Evolutionary conservation across 2,888 invertebrate species (phyloP), one percentile per base, ranked within the genome.

Genomic region (Hyles lineata): DNA sequence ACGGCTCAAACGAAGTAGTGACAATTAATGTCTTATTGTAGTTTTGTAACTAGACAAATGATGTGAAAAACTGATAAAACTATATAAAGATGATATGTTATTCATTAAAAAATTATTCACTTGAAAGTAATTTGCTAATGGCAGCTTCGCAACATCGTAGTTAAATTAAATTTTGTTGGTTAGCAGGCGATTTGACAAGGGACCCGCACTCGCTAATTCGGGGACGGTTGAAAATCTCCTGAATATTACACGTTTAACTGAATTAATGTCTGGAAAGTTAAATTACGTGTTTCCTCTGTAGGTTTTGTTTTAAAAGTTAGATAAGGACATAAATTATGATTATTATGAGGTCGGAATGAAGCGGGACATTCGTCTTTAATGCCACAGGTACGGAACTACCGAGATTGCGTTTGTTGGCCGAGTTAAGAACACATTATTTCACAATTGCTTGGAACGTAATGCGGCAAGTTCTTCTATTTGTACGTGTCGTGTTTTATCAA

Each of bases 121-220:
- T 58, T 58, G 3, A 58, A 72, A 55, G 32, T 69, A 76, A 75
- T 74, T 75, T 67, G 63, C 72, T 74, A 77, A 78, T 77, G 75
- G 74, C 75, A 74, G 71, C 74, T 76, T 75, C 73, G 72, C 76
- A 62, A 69, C 73, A 74, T 80, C 75, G 74, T 76, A 78, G 78
- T 79, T 79, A 81, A 83, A 86, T 85, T 83, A 80, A 85, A 83
- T 84, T 82, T 78, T 77, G 79, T 76, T 75, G 79, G 81, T 76
- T 73, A 71, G 76, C 78, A 79, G 75, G 71, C 75, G 77, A 82
- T 84, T 85, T 83, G 83, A 84, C 80, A 80, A 78, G 79, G 82
- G 81, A 80, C 75, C 70, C 75, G 75, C 77, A 75, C 73, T 70
- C 76, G 71, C 75, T 79, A 80, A 76, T 74, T 76, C 73, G 75